Evolutionary conservation across 2,797 vertebrate species (phyloP).

Genomic region (Syngnathus rostellatus): DNA sequence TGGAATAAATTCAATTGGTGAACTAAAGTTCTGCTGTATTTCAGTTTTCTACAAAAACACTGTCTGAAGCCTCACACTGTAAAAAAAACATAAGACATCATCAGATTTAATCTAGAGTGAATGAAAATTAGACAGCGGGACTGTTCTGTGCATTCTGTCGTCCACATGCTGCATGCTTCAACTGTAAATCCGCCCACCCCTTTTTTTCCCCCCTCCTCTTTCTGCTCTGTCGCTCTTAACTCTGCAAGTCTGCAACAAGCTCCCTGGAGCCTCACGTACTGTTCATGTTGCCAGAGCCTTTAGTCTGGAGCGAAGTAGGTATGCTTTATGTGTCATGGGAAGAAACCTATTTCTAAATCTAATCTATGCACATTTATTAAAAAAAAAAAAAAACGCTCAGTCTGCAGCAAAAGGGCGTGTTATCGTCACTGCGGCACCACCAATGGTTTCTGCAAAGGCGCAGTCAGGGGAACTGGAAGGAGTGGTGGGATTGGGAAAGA

Average conservation of each 20-base stretch:
- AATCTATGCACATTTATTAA: neutral
- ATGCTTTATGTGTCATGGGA: neutral
- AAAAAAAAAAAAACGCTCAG: neutral
- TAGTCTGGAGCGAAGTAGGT: conserved; percentile 6
- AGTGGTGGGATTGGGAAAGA: conserved; percentile 20
- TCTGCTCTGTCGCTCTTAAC: conserved; percentile 28
- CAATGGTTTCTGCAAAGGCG: conserved; percentile 11
- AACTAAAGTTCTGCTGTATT: neutral
- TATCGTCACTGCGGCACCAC: conserved; percentile 1
- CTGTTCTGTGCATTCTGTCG: conserved; percentile 19
- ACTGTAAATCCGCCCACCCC: conserved; percentile 40
- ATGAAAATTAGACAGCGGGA: neutral
- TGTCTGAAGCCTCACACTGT: neutral
- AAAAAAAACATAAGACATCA: neutral
- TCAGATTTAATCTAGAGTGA: neutral
- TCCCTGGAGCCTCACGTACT: neutral
- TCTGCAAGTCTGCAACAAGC: conserved; percentile 14
- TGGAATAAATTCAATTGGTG: no score
- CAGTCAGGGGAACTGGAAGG: conserved; percentile 29
- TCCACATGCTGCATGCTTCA: conserved; percentile 26
- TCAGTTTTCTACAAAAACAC: neutral
- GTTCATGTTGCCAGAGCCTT: neutral
- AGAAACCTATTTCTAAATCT: neutral
- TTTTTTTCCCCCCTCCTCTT: conserved; percentile 40
- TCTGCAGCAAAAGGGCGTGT: conserved; percentile 6